Base-by-base conservation (phyloP, 2,113 vertebrate species). In the Cranoglanis bouderius region DNA sequence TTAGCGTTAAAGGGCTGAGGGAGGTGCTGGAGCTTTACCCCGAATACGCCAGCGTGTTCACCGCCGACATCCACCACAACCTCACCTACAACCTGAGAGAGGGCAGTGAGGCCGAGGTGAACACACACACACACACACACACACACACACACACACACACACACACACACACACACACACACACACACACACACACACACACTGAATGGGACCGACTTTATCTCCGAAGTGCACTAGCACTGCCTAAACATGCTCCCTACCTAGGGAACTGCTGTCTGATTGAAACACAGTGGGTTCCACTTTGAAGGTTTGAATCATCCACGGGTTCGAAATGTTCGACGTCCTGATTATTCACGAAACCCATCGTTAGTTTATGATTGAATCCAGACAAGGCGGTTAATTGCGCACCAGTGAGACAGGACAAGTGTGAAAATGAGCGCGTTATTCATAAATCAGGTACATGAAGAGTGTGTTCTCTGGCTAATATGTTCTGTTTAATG, bases 1-100 rank as follows among this genome's bases (percentile, higher is more conserved):
- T 99, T 35, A 96, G 96, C 77, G 93, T 98, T 91, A 95, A 93
- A 24, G 98, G 97, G 24, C 95, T 99, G 91, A 94, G 93, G 0
- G 98, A 99, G 85, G 98, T 99, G 91, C 95, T 99, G 90, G 95
- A 96, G 83, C 96, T 99, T 55, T 99, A 99, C 91, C 97, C 98
- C 0, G 98, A 99, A 91, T 99, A 99, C 0, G 96, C 95, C 91
- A 96, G 94, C 88, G 95, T 97, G 89, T 99, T 99, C 90, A 94
- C 93, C 46, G 95, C 95, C 0, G 96, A 98, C 90, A 96, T 99
- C 93, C 96, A 96, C 92, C 96, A 96, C 91, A 98, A 98, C 94
- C 96, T 99, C 92, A 99, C 98, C 87, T 99, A 99, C 96, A 99
- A 99, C 95, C 95, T 99, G 91, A 96, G 96, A 40, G 97, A 98